Evolutionary conservation across 2,888 invertebrate genomes (phyloP).

Genomic region (Incurvaria masculella): DNA sequence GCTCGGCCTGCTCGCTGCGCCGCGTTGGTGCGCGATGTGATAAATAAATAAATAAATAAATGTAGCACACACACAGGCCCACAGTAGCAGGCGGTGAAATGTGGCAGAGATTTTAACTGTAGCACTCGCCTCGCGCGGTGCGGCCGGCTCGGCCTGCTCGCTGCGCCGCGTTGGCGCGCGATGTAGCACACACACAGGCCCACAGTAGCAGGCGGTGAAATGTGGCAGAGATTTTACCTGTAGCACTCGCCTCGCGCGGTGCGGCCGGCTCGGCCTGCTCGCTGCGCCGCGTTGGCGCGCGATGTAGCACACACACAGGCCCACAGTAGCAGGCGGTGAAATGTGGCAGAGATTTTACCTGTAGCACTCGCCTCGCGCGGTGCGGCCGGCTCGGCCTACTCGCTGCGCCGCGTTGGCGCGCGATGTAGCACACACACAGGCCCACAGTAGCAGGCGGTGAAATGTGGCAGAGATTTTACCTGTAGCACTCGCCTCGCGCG

Average conservation of each 20-base stretch:
- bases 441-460: no score
- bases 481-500: slow-evolving; percentile 78
- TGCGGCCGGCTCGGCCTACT: slow-evolving; percentile 89
- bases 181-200: slow-evolving; percentile 76
- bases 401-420: slow-evolving; percentile 88
- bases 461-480: no score
- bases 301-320: slow-evolving; percentile 79
- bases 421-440: slow-evolving; percentile 79
- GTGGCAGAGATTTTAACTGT: no score
- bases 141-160: slow-evolving; percentile 92
- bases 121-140: slow-evolving; percentile 79
- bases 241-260: slow-evolving; percentile 82
- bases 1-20: slow-evolving; percentile 91
- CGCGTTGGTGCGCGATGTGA: slow-evolving; percentile 84
- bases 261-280: slow-evolving; percentile 91
- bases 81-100: no score
- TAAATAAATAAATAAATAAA: no score
- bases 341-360: no score
- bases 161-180: slow-evolving; percentile 87
- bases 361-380: slow-evolving; percentile 80
- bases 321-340: no score
- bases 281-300: slow-evolving; percentile 84
- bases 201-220: no score
- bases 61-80: no score
- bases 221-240: no score